Evolutionary conservation across 2,888 invertebrate genomes (phyloP), one percentile per base, ranked within the genome.

Genomic region (Masnerella sp.): DNA sequence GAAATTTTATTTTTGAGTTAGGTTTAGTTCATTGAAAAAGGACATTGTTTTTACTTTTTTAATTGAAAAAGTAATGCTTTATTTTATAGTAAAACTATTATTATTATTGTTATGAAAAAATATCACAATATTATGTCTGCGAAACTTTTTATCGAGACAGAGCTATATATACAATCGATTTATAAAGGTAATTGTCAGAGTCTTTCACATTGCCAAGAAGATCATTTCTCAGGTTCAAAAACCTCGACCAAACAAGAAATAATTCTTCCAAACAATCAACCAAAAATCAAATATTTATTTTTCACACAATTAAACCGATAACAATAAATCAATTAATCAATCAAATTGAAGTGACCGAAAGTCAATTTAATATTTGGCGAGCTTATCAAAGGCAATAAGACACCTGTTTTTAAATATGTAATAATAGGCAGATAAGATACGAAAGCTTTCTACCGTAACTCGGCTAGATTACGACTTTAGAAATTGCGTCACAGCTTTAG

Each of bases 101-200:
- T n/a, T n/a, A n/a, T n/a, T n/a, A n/a, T n/a, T n/a, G n/a, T n/a
- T n/a, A n/a, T n/a, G n/a, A n/a, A n/a, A n/a, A n/a, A n/a, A n/a
- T n/a, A n/a, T n/a, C n/a, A n/a, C n/a, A n/a, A n/a, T 40, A 28
- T 25, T 15, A 36, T 40, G 28, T 40, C 15, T 20, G 40, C 7
- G 8, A 17, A 14, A 38, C 15, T 54, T 40, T 40, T 25, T 28
- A 40, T 17, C 40, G 40, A 25, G 51, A 12, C 22, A 14, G 36
- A 18, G 22, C 22, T 52, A 15, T 40, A 51, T 51, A 15, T 18
- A 30, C 18, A 36, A 34, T 49, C 49, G 15, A 22, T 52, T 22
- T 47, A 47, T 38, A 52, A 36, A 52, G 52, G 38, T 38, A 38
- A 38, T 25, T 52, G 52, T 14, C 14, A 9, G 38, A 36, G 20